phyloP scores from a whole-genome alignment of 1,140 invertebrate genomes.

The Zaprionus africanus region DNA sequence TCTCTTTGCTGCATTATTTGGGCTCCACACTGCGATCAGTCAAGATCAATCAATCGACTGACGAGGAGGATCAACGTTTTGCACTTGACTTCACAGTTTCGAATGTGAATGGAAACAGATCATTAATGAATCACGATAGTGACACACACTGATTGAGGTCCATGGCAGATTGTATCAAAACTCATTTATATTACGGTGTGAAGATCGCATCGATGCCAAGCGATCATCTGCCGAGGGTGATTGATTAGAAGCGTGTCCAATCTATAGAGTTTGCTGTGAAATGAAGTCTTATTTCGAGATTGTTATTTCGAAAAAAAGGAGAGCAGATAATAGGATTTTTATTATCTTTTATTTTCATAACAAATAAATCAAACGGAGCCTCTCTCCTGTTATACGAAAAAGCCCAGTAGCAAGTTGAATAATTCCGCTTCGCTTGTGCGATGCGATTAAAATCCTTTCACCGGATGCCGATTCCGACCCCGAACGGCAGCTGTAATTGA shows the following conservation, averaged over 20 bases:
- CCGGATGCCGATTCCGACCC: conserved; percentile 13
- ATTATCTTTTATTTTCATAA: neutral
- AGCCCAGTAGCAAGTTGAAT: conserved; percentile 3
- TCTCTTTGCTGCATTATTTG: neutral
- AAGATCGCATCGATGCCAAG: conserved; percentile 21
- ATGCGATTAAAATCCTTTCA: conserved; percentile 24
- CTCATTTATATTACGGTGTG: conserved; percentile 25
- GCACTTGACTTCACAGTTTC: conserved; percentile 60
- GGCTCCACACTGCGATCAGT: conserved; percentile 53
- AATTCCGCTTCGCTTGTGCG: neutral
- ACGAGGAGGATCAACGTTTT: conserved; percentile 39
- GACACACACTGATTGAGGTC: conserved; percentile 17
- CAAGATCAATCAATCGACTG: conserved; percentile 61
- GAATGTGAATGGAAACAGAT: conserved; percentile 26
- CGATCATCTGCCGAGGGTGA: neutral
- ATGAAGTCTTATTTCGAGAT: neutral
- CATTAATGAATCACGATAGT: conserved; percentile 38
- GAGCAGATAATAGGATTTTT: neutral
- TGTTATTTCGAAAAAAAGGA: neutral
- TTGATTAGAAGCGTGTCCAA: neutral
- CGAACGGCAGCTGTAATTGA: conserved; percentile 11
- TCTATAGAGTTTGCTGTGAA: neutral
- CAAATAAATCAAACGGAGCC: neutral
- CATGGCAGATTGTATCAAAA: conserved; percentile 30
- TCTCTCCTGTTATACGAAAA: conserved; percentile 7